Conservation (phyloP, 2,113 vertebrate genomes). For the Nerophis ophidion region DNA sequence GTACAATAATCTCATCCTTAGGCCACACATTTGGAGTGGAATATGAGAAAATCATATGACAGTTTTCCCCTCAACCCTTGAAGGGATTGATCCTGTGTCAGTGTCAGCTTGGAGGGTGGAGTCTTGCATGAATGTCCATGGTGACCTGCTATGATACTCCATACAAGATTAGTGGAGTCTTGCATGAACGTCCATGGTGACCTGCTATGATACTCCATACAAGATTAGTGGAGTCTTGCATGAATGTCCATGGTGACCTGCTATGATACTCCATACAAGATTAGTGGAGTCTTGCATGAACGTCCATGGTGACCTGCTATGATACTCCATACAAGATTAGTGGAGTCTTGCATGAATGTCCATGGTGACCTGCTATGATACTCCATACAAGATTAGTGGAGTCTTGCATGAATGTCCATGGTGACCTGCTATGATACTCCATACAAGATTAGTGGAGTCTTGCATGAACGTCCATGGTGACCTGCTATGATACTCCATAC, state of each 20-base stretch:
- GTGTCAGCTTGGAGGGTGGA: slow-evolving; percentile 28
- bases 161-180: slow-evolving; percentile 17
- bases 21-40: neutral
- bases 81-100: slow-evolving; percentile 24
- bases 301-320: slow-evolving; percentile 49
- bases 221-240: too few relatives aligned
- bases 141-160: slow-evolving; percentile 41
- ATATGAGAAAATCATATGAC: slow-evolving; percentile 1
- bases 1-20: neutral
- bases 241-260: slow-evolving; percentile 53
- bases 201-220: slow-evolving; percentile 33
- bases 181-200: slow-evolving; percentile 36
- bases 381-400: slow-evolving; percentile 17
- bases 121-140: slow-evolving; percentile 28
- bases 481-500: slow-evolving; percentile 33
- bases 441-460: slow-evolving; percentile 15
- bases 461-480: too few relatives aligned
- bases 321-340: slow-evolving; percentile 18
- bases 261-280: slow-evolving; percentile 20
- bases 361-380: slow-evolving; percentile 47
- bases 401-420: too few relatives aligned
- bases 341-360: too few relatives aligned
- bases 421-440: slow-evolving; percentile 41
- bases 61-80: slow-evolving; percentile 14
- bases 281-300: too few relatives aligned